Base-by-base conservation (phyloP, 2,113 vertebrate genomes). In the Gobius niger region DNA sequence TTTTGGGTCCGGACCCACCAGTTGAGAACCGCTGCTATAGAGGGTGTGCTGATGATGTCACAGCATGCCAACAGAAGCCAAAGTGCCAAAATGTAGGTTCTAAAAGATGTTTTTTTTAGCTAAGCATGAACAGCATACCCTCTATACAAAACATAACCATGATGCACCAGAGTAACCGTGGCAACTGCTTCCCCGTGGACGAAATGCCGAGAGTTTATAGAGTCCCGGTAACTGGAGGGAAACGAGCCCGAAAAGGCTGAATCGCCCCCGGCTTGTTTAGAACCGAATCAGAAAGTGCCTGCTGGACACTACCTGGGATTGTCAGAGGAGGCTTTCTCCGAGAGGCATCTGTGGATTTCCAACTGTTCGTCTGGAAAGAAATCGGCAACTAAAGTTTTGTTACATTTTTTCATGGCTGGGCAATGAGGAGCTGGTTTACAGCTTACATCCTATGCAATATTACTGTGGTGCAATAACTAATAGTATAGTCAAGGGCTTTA, bases 361-460 rank as follows among this genome's bases (percentile, higher is more conserved):
- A 47, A 80, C 50, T 56, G 82, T 84, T 84, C 67, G 59, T 50
- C 51, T 34, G 14, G 53, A 75, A 78, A 75, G 54, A 47, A 72
- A 70, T 71, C 77, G 73, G 54, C 65, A 68, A 67, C 41, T 54
- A 84, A 75, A 75, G 72, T 10, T 69, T 65, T 70, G 67, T 51
- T 67, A 77, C 66, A 11, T 77, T 77, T 80, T 56, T 66, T 85
- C 56, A 85, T 89, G 88, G 91, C 91, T 93, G 91, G 92, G 91
- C 89, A 89, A 83, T 66, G 72, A 90, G 89, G 90, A 82, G 90
- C 91, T 92, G 90, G 81, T 81, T 57, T 83, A 67, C 91, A 91
- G 92, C 88, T 85, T 91, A 88, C 80, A 90, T 90, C 86, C 91
- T 93, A 93, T 93, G 92, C 92, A 93, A 93, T 92, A 92, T 91